phyloP scores from a whole-genome alignment of 1,140 invertebrate species.

The Hyles euphorbiae region DNA sequence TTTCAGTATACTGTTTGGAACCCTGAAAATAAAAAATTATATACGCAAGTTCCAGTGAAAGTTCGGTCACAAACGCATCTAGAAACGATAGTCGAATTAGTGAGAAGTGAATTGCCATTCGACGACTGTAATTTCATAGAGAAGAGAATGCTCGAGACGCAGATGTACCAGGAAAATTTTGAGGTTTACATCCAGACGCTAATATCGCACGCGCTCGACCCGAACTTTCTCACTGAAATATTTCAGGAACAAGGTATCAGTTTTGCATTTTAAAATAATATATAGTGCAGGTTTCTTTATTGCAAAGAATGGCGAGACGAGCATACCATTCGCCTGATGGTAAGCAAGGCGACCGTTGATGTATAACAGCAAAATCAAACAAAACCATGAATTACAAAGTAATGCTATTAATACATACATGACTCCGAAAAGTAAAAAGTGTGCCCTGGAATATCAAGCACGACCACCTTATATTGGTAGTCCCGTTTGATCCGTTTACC shows the following conservation, averaged over 20 bases:
- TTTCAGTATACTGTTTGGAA: conserved; percentile 88
- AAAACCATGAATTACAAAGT: too few species aligned
- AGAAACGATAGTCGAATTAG: conserved; percentile 88
- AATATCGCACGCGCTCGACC: conserved; percentile 91
- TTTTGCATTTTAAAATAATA: not conserved
- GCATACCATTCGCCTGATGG: too few species aligned
- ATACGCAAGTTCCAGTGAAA: conserved; percentile 85
- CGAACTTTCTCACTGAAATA: conserved; percentile 92
- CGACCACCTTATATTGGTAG: not conserved
- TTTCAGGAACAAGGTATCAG: conserved; percentile 89
- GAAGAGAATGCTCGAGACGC: conserved; percentile 83
- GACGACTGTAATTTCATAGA: conserved; percentile 84
- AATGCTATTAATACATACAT: too few species aligned
- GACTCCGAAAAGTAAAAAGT: too few species aligned
- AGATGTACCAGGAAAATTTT: conserved; percentile 89
- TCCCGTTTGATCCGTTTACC: too few species aligned
- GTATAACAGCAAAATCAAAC: too few species aligned
- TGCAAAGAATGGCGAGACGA: not conserved
- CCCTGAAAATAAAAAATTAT: conserved; percentile 85
- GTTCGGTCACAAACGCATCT: conserved; percentile 83
- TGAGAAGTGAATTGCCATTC: conserved; percentile 82
- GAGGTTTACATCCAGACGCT: conserved; percentile 94
- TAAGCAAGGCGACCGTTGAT: too few species aligned
- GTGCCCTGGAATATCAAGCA: too few species aligned
- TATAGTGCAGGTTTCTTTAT: not conserved